A percentile compares a stretch with the other conserved stretches of the same genome.
Conservation (phyloP, 2,797 vertebrate species). For the Discoglossus pictus region DNA sequence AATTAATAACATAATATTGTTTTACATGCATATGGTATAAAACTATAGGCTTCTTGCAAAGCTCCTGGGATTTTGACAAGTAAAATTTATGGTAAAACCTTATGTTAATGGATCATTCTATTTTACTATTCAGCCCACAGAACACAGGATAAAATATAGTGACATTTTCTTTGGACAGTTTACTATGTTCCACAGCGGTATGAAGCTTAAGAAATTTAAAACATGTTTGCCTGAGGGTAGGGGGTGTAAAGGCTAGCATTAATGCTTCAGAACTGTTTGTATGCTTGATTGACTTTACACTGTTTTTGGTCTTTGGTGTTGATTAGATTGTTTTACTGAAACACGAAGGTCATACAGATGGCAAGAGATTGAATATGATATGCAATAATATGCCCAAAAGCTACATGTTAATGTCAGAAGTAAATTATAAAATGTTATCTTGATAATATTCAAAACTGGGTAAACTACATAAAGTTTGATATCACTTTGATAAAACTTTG, state of each 20-base stretch:
- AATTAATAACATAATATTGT: constrained; percentile 10
- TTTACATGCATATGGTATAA: background rate
- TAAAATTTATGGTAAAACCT: constrained; percentile 46
- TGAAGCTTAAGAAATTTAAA: constrained; percentile 74
- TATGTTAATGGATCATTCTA: constrained; percentile 53
- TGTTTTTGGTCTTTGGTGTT: constrained; percentile 94
- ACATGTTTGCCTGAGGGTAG: constrained; percentile 70
- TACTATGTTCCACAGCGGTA: constrained; percentile 64
- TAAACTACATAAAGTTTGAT: constrained; percentile 77
- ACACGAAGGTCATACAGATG: constrained; percentile 86
- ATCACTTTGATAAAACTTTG: constrained; percentile 57
- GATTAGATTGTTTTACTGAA: constrained; percentile 95
- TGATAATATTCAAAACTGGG: constrained; percentile 88
- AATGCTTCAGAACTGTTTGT: constrained; percentile 77
- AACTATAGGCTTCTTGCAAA: background rate
- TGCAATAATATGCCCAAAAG: constrained; percentile 91
- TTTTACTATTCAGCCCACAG: constrained; percentile 46
- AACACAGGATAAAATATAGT: constrained; percentile 55
- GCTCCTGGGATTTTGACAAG: constrained; percentile 15
- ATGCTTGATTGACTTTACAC: constrained; percentile 97
- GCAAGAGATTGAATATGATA: constrained; percentile 77
- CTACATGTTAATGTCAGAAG: constrained; percentile 98
- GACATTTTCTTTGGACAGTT: constrained; percentile 79
- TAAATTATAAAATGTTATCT: constrained; percentile 96
- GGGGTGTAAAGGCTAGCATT: constrained; percentile 70